phyloP scores from a whole-genome alignment of 2,888 invertebrate genomes.

The Entomobrya proxima region DNA sequence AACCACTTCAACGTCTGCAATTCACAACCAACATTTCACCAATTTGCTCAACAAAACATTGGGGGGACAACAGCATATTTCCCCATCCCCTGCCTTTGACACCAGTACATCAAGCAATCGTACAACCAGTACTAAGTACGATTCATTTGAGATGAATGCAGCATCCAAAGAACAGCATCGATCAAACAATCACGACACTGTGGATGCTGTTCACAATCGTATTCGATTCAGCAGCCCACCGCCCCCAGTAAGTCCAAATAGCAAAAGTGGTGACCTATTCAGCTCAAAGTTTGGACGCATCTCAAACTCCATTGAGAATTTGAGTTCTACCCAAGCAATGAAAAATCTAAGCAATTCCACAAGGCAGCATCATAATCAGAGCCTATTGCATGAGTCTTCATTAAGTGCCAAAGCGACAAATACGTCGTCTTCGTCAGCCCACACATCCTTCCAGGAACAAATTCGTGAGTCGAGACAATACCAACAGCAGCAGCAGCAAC shows the following conservation, averaged over 20 bases:
- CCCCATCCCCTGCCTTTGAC: slow-evolving; percentile 59
- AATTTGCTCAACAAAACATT: slow-evolving; percentile 63
- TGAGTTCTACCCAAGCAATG: slow-evolving; percentile 71
- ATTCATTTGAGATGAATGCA: slow-evolving; percentile 57
- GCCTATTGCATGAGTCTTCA: slow-evolving; percentile 65
- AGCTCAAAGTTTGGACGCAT: slow-evolving; percentile 60
- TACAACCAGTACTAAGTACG: slow-evolving; percentile 62
- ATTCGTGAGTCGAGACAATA: slow-evolving; percentile 45
- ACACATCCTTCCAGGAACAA: slow-evolving; percentile 58
- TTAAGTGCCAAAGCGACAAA: slow-evolving; percentile 72
- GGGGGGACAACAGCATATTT: slow-evolving; percentile 16
- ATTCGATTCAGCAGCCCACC: slow-evolving; percentile 66
- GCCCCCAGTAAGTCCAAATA: slow-evolving; percentile 25
- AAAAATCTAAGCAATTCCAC: slow-evolving; percentile 67
- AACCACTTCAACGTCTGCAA: slow-evolving; percentile 18
- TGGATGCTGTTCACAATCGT: slow-evolving; percentile 75
- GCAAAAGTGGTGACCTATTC: slow-evolving; percentile 53
- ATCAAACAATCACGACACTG: slow-evolving; percentile 60
- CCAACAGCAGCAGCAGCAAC: slow-evolving; percentile 21
- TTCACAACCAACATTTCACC: slow-evolving; percentile 59
- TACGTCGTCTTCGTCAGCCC: slow-evolving; percentile 47
- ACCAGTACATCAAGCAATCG: slow-evolving; percentile 65
- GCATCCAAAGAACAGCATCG: slow-evolving; percentile 26
- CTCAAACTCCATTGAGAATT: slow-evolving; percentile 66
- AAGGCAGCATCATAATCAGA: slow-evolving; percentile 64